phyloP scores from a whole-genome alignment of 2,797 vertebrate genomes.

The Sciaenops ocellatus region DNA sequence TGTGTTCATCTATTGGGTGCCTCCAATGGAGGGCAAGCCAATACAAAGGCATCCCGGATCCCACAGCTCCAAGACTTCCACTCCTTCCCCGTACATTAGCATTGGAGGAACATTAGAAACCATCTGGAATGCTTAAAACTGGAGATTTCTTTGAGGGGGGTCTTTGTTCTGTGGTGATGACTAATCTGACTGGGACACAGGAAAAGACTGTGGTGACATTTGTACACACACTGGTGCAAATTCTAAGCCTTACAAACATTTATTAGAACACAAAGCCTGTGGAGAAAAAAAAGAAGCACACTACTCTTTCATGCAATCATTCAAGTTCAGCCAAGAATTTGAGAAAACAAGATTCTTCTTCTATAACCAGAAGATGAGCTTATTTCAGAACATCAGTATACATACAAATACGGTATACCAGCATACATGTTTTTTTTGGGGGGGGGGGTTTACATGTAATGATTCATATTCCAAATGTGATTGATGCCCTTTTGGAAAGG shows the following conservation, averaged over 20 bases:
- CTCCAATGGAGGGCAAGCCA: conserved; percentile 52
- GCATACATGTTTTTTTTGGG: too few species aligned
- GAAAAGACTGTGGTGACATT: conserved; percentile 36
- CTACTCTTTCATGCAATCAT: not conserved
- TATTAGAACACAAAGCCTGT: conserved; percentile 19
- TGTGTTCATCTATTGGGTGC: conserved; percentile 72
- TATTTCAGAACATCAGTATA: not conserved
- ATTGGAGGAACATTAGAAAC: conserved; percentile 75
- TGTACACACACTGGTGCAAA: conserved; percentile 12
- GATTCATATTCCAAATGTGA: not conserved
- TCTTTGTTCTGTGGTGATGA: conserved; percentile 66
- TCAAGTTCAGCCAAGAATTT: not conserved
- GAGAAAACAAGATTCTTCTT: conserved; percentile 1
- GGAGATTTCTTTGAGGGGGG: conserved; percentile 63
- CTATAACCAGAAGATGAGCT: not conserved
- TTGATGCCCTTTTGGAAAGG: not conserved
- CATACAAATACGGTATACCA: too few species aligned
- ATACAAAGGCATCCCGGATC: conserved; percentile 71
- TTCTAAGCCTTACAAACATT: conserved; percentile 20
- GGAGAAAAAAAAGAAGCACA: conserved; percentile 8
- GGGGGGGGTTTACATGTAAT: too few species aligned
- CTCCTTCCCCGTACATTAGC: conserved; percentile 71
- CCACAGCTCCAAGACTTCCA: conserved; percentile 60
- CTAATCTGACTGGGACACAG: conserved; percentile 53
- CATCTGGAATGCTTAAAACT: conserved; percentile 78